Evolutionary conservation across 1,140 invertebrate species (phyloP), one percentile per base, ranked within the genome.

Genomic region (Lordiphosa clarofinis): DNA sequence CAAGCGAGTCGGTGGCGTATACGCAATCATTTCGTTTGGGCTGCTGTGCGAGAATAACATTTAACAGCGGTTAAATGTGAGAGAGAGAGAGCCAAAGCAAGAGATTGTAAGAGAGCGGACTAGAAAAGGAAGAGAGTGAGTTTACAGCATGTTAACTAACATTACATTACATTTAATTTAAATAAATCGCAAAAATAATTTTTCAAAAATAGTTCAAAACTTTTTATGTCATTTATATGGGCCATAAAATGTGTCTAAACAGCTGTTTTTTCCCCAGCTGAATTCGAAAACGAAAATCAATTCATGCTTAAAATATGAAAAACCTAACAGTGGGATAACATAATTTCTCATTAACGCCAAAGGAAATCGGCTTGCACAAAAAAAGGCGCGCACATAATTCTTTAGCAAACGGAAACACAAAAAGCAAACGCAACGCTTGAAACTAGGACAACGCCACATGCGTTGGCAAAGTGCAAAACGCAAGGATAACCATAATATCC

Each of bases 281-380:
- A 10, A 10, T 28, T 7, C 10, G 11, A 55, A 36, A 11, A 11
- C 9, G 5, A 4, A 5, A 43, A 1, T 31, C 24, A 36, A 46
- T 31, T 46, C 13, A 52, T 28, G 42, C 53, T 36, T 24, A 44
- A 43, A 11, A 15, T 1, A 35, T 33, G 21, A 21, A 37, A 10
- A 13, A 44, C 43, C 24, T 84, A 70, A 78, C 78, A 82, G 73
- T 47, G 73, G 60, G 68, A 63, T 82, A 84, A 84, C 78, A 82
- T 84, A 66, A 84, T 84, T 76, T 82, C 78, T 73, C 64, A 82
- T 82, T 82, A 84, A 66, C 44, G 72, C 55, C 72, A 50, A 58
- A 52, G 48, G 50, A 72, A 74, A 62, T 70, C 62, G 58, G 66
- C 54, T 47, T 37, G 43, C 38, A 38, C 3, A 53, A 53, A 59